phyloP scores from a whole-genome alignment of 2,113 vertebrate genomes.

The Pristiophorus japonicus region DNA sequence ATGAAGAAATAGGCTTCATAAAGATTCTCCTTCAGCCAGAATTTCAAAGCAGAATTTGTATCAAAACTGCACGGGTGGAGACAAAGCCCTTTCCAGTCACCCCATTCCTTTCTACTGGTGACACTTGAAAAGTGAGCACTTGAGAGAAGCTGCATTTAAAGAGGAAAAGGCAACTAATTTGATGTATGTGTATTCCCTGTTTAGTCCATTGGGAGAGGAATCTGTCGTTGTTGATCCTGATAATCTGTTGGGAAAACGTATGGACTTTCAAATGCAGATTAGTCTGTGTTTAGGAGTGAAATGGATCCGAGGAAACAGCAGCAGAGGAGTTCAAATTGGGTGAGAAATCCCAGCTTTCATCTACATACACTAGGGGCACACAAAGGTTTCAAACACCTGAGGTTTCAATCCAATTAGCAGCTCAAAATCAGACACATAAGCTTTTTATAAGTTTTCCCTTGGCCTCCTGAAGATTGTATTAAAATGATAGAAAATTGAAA shows the following conservation, averaged over 20 bases:
- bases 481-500: background rate
- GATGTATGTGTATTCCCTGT: background rate
- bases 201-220: conserved; percentile 34
- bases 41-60: background rate
- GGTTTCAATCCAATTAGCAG: conserved; percentile 23
- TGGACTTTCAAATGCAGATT: conserved; percentile 39
- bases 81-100: background rate
- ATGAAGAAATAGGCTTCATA: background rate
- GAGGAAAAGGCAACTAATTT: background rate
- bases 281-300: conserved; percentile 33
- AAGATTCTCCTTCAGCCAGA: background rate
- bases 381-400: background rate
- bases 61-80: background rate
- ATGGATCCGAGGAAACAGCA: conserved; percentile 27
- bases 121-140: background rate
- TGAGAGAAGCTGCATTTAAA: background rate
- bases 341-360: conserved; percentile 36
- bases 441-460: background rate
- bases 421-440: background rate
- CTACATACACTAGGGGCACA: background rate
- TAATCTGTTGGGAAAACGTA: conserved; percentile 31
- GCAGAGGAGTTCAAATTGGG: conserved; percentile 35
- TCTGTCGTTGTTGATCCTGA: conserved; percentile 24
- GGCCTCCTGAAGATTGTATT: background rate
- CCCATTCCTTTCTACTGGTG: background rate